A percentile compares a stretch with the other conserved stretches of the same genome.
phyloP scores from a whole-genome alignment of 2,888 invertebrate genomes.

The Acronicta leporina region DNA sequence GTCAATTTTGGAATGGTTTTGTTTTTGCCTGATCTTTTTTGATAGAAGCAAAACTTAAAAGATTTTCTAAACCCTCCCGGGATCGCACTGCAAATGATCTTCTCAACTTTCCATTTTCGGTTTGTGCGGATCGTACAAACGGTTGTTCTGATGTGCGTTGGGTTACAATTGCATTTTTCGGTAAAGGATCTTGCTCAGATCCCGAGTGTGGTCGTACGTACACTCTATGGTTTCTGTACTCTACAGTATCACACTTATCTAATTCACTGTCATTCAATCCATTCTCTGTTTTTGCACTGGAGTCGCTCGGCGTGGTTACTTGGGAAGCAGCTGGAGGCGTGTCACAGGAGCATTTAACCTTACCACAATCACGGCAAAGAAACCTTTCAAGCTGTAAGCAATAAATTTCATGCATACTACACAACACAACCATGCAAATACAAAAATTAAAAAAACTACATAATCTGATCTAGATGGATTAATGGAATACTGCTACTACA shows the following conservation, averaged over 20 bases:
- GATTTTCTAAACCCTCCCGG: constrained; percentile 82
- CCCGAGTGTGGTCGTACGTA: constrained; percentile 70
- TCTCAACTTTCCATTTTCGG: constrained; percentile 79
- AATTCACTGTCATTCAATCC: constrained; percentile 53
- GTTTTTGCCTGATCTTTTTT: constrained; percentile 74
- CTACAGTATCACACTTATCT: constrained; percentile 64
- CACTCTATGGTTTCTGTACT: constrained; percentile 71
- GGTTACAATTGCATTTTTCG: constrained; percentile 58
- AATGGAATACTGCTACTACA: constrained; percentile 22
- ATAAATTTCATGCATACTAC: constrained; percentile 89
- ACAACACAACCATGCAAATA: constrained; percentile 80
- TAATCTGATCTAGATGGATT: constrained; percentile 15
- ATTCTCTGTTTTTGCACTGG: constrained; percentile 47
- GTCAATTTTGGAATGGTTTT: constrained; percentile 69
- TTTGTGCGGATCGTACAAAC: constrained; percentile 71
- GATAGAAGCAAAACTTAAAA: constrained; percentile 74
- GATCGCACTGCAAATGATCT: constrained; percentile 84
- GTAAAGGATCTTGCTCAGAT: constrained; percentile 60
- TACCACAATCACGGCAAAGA: constrained; percentile 92
- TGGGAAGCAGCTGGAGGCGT: constrained; percentile 60
- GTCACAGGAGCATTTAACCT: constrained; percentile 91
- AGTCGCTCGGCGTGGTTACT: constrained; percentile 51
- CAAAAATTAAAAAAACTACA: constrained; percentile 44
- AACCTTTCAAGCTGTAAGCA: constrained; percentile 93
- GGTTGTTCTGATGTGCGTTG: constrained; percentile 75